Conservation (phyloP, 2,797 vertebrate species). For the Oryzias dopingdopingensis region DNA sequence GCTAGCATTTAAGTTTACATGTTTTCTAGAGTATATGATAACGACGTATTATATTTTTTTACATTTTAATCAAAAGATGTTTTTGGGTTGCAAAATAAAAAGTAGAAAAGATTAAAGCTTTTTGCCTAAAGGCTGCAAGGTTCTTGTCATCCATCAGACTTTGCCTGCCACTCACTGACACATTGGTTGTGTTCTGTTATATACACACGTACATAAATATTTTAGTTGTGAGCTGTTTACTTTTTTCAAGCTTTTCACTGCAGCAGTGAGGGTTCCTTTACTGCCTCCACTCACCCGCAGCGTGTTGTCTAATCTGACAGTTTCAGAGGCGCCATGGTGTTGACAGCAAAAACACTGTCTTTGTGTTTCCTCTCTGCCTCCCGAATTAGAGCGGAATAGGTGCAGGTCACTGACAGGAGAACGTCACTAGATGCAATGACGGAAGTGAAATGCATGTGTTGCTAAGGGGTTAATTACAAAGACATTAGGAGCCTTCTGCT, state of each 20-base stretch:
- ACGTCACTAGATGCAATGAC: conserved; percentile 55
- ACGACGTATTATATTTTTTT: too few relatives aligned
- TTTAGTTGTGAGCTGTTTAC: conserved; percentile 26
- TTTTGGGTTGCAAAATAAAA: too few relatives aligned
- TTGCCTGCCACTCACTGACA: conserved; percentile 30
- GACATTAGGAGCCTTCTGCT: conserved; percentile 58
- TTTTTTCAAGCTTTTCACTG: conserved; percentile 19
- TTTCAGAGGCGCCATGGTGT: conserved; percentile 45
- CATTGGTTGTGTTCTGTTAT: conserved; percentile 37
- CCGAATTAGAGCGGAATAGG: conserved; percentile 57
- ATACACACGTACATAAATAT: conserved; percentile 42
- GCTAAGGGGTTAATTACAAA: conserved; percentile 74
- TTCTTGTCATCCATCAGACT: conserved; percentile 6
- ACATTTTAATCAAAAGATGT: too few relatives aligned
- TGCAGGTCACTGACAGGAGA: conserved; percentile 65
- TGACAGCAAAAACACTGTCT: conserved; percentile 65
- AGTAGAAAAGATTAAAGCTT: not conserved
- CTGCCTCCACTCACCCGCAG: conserved; percentile 49
- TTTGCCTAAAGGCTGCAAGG: conserved; percentile 4
- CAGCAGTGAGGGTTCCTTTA: conserved; percentile 40
- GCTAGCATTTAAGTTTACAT: too few relatives aligned
- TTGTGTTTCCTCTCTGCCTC: conserved; percentile 52
- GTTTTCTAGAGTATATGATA: too few relatives aligned
- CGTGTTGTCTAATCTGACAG: conserved; percentile 52
- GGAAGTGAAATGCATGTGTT: conserved; percentile 61